A percentile compares a stretch with the other conserved stretches of the same genome.
These are phyloP conservation scores for Tetramorium bicarinatum DNA, from an alignment of 2,888 invertebrate genomes.

Conservation along the genomic window DNA sequence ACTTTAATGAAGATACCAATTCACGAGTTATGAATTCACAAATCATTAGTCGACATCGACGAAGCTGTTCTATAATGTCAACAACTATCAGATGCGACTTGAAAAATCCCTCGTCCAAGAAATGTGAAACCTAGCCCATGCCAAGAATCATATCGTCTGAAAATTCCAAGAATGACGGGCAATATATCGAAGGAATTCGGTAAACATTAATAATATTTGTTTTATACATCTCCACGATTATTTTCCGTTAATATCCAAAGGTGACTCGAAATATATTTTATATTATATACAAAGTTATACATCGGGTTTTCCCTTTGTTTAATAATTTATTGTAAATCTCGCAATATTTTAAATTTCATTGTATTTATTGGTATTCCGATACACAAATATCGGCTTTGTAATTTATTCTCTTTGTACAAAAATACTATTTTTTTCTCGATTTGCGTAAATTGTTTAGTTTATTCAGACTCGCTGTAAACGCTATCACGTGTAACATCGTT, in stretches of 20 bases:
- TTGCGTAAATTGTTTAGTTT: conserved; percentile 36
- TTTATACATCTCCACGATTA: neutral
- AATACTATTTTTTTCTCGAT: conserved; percentile 26
- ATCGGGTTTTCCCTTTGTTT: conserved; percentile 38
- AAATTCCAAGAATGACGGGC: conserved; percentile 11
- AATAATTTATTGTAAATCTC: conserved; percentile 46
- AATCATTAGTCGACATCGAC: conserved; percentile 7
- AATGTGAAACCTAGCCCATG: conserved; percentile 19
- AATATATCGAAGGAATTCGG: neutral
- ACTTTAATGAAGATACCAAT: conserved; percentile 59
- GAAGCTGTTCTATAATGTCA: conserved; percentile 33
- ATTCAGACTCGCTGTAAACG: conserved; percentile 34
- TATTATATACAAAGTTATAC: neutral
- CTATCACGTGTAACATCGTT: conserved; percentile 48
- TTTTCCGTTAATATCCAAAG: neutral
- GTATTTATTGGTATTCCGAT: neutral
- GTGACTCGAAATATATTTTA: neutral
- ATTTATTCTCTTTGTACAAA: conserved; percentile 27
- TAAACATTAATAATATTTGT: conserved; percentile 4
- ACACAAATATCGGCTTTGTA: neutral
- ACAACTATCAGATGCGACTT: conserved; percentile 10
- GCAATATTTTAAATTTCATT: neutral
- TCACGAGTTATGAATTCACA: conserved; percentile 58
- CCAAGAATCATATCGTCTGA: neutral
- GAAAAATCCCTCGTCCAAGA: conserved; percentile 9